phyloP scores from a whole-genome alignment of 2,888 invertebrate species.

The Tuta absoluta region DNA sequence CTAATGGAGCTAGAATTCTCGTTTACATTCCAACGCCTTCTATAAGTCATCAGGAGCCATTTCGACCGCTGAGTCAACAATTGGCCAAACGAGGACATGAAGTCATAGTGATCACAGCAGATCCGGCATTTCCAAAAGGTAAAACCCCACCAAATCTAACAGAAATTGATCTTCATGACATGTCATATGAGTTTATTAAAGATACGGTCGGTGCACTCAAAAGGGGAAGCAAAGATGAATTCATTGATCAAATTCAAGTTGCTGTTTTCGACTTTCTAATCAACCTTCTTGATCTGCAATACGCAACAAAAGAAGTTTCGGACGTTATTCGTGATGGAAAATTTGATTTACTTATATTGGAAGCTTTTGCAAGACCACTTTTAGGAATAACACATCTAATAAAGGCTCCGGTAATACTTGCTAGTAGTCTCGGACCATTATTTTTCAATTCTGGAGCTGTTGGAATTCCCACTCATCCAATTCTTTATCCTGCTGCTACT shows the following conservation, averaged over 20 bases:
- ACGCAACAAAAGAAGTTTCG: background rate
- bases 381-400: conserved; percentile 43
- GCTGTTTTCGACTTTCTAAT: background rate
- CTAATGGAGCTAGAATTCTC: conserved; percentile 38
- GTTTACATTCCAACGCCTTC: conserved; percentile 61
- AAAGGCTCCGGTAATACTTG: conserved; percentile 49
- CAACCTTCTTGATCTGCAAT: conserved; percentile 1
- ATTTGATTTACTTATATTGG: conserved; percentile 48
- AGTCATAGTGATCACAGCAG: conserved; percentile 45
- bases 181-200: conserved; percentile 46
- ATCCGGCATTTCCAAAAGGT: conserved; percentile 43
- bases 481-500: conserved; percentile 43
- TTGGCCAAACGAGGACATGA: conserved; percentile 57
- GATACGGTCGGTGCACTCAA: conserved; percentile 29
- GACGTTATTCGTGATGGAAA: background rate
- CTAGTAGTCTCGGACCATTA: conserved; percentile 46
- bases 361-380: conserved; percentile 39
- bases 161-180: conserved; percentile 38
- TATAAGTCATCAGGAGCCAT: conserved; percentile 69
- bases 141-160: conserved; percentile 47
- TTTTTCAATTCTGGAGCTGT: conserved; percentile 22
- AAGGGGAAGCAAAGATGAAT: conserved; percentile 33
- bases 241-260: conserved; percentile 32
- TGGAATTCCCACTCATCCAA: conserved; percentile 44
- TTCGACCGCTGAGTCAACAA: background rate